These are phyloP conservation scores for Heliconius hortense DNA, from an alignment of 2,888 invertebrate genomes.

Conservation along the genomic window DNA sequence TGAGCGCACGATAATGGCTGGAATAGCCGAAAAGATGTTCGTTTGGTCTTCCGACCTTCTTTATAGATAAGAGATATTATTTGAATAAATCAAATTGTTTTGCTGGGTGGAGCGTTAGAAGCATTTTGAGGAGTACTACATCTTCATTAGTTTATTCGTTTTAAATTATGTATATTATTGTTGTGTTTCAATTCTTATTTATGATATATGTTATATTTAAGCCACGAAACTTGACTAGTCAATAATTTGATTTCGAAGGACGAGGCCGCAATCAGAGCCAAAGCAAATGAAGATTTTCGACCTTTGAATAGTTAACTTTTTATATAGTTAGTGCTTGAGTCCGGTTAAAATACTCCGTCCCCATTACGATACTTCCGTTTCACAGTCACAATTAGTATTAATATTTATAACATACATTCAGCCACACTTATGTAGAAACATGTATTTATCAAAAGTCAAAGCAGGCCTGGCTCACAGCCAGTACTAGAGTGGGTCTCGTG, in stretches of 20 bases:
- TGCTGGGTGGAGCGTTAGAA: neutral
- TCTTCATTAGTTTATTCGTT: neutral
- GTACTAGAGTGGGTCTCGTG: slow-evolving; percentile 15
- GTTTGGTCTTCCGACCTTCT: slow-evolving; percentile 1
- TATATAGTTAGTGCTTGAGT: neutral
- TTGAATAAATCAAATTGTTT: slow-evolving; percentile 3
- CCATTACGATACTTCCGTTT: no score
- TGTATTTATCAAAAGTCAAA: slow-evolving; percentile 28
- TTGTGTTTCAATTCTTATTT: no score
- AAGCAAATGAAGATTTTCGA: no score
- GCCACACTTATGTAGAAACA: slow-evolving; percentile 15
- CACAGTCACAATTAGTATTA: neutral
- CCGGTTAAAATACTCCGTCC: neutral
- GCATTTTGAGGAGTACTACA: neutral
- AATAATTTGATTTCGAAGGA: no score
- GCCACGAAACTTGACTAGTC: no score
- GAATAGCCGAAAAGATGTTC: slow-evolving; percentile 8
- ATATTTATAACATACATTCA: slow-evolving; percentile 22
- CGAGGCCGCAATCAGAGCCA: no score
- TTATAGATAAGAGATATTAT: slow-evolving; percentile 9
- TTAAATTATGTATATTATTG: neutral
- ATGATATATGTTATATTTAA: no score
- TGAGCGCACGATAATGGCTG: slow-evolving; percentile 18
- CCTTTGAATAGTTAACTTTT: neutral
- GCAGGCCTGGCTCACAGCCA: slow-evolving; percentile 21